A percentile compares a stretch with the other conserved stretches of the same genome.
Evolutionary conservation across 1,140 invertebrate genomes (phyloP).

Genomic region (Dendroctonus ponderosae): DNA sequence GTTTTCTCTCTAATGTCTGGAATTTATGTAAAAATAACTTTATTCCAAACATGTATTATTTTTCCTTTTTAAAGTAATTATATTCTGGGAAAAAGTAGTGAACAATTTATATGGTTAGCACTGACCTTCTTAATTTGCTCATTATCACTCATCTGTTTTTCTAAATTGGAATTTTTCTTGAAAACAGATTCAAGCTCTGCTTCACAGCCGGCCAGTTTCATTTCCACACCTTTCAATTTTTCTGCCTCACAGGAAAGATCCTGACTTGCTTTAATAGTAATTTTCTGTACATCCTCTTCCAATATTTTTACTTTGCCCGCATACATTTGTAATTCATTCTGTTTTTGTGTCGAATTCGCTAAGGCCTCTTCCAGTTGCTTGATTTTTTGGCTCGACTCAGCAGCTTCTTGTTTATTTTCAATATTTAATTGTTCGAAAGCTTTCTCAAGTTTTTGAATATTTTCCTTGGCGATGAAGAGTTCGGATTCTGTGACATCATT

Average conservation of each 20-base stretch:
- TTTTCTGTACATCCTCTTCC: no score
- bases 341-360: neutral
- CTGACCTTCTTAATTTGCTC: neutral
- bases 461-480: no score
- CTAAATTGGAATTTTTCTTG: constrained; percentile 9
- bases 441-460: no score
- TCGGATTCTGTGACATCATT: neutral
- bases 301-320: no score
- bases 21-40: neutral
- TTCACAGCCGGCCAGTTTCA: constrained; percentile 11
- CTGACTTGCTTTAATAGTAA: no score
- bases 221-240: neutral
- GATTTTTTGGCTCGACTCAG: constrained; percentile 23
- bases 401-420: no score
- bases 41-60: no score
- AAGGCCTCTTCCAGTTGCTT: constrained; percentile 15
- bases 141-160: neutral
- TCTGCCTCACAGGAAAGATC: neutral
- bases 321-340: neutral
- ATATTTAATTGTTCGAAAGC: no score
- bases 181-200: constrained; percentile 15
- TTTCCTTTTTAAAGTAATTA: no score
- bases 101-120: neutral
- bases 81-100: no score
- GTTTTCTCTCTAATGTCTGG: neutral